These are phyloP conservation scores for Argyra leucocephala DNA, from an alignment of 2,888 invertebrate genomes.

Conservation along the genomic window DNA sequence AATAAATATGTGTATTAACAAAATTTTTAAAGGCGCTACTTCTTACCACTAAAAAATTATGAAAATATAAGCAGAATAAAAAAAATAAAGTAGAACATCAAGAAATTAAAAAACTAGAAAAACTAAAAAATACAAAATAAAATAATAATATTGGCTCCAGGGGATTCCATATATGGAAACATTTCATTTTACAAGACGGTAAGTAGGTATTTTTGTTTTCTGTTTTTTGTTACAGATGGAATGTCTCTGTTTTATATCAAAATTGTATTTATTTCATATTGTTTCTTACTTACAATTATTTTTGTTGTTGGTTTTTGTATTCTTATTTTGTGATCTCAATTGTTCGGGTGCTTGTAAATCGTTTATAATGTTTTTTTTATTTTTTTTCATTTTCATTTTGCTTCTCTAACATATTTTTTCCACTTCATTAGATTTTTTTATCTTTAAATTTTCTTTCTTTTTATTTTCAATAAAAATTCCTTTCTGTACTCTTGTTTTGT, in stretches of 20 bases:
- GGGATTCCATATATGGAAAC: not conserved
- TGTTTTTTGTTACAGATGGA: not conserved
- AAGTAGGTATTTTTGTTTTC: not conserved
- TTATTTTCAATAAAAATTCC: no score
- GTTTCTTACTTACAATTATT: not conserved
- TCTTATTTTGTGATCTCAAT: no score
- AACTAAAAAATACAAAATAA: not conserved
- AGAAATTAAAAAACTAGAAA: not conserved
- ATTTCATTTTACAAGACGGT: not conserved
- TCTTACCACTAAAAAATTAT: no score
- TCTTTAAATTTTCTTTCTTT: no score
- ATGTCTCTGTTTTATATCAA: not conserved
- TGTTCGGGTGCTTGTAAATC: no score
- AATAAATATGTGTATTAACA: not conserved
- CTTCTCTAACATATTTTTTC: no score
- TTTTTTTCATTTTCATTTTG: no score
- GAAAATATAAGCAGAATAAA: not conserved
- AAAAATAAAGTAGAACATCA: not conserved
- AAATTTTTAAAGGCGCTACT: not conserved
- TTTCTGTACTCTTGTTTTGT: no score
- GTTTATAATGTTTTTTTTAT: no score
- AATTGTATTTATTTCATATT: not conserved
- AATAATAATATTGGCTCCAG: not conserved
- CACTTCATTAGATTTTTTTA: no score
- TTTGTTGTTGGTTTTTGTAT: no score